Base-by-base conservation (phyloP, 2,888 invertebrate genomes). In the Drosophila mayaguana region DNA sequence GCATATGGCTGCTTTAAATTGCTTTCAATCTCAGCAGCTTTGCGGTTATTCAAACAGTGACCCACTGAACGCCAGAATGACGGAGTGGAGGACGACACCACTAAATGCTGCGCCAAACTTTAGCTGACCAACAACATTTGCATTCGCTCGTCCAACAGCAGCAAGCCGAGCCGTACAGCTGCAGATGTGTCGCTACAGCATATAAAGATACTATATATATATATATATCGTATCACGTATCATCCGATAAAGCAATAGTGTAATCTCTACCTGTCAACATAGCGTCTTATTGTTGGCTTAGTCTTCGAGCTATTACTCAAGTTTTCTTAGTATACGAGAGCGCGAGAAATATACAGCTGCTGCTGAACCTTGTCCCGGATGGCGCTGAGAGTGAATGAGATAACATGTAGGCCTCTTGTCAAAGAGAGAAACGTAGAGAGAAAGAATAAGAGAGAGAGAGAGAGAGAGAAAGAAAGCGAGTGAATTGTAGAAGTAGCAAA, bases 1-100 rank as follows among this genome's bases (percentile, higher is more conserved):
- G 36, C 50, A 25, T 25, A 60, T 76, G 79, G 38, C 54, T 42
- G 63, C 45, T 50, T 43, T 40, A 86, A 86, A 83, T 89, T 84
- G 81, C 67, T 68, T 72, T 81, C 56, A 68, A 72, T 75, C 78
- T 65, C 60, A 55, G 56, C 67, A 78, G 74, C 64, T 72, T 60
- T 80, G 68, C 50, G 73, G 80, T 80, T 64, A 32, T 36, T 42
- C 53, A 59, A 56, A 38, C 54, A 70, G 40, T 48, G 43, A 20
- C 14, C 53, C 25, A 22, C n/a, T 51, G 42, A 22, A 20, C 16
- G 14, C 3, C 32, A 11, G 32, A 7, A 1, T 7, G 28, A 1
- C 7, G 28, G 25, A 6, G 32, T 11, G 12, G 14, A 36, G 14
- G 6, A 16, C 36, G 36, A 51, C 20, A 20, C 14, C 20, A 14